Evolutionary conservation across 2,113 vertebrate species (phyloP), one percentile per base, ranked within the genome.

Genomic region (Tricholaema leucomelas): DNA sequence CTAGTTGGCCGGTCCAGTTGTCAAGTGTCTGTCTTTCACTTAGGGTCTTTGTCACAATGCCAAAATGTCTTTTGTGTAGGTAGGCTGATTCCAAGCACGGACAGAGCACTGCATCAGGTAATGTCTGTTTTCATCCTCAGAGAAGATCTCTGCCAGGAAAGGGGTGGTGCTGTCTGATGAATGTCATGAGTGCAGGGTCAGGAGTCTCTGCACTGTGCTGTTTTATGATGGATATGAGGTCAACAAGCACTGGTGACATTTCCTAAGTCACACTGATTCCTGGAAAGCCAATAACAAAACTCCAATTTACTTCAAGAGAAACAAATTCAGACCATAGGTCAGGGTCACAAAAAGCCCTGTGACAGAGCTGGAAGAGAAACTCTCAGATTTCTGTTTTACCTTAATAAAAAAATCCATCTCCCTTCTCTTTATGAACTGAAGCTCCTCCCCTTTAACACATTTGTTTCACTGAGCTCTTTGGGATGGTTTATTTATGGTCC

Each of bases 201-300:
- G 48, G 17, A 6, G 7, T 4, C 12, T 67, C 52, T 61, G 35
- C 38, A 9, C 61, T 5, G 2, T 69, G 44, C 69, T 81, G 28
- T 11, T 86, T 38, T 15, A 9, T 55, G 74, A 58, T 30, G 31
- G 40, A 42, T 87, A 81, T 5, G 54, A 90, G 50, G 59, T 81
- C 81, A 92, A 71, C 42, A 88, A 75, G 40, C 35, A 30, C 7
- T 7, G 11, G 58, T 65, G 58, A 72, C 60, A 90, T 94, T 90
- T 80, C 85, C 74, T 77, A 81, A 83, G 85, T 80, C 65, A 71
- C 1, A 1, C 36, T 87, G 74, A 50, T 72, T 88, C 24, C 55
- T 90, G 55, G 52, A 91, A 91, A 87, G 81, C 85, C 59, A 74
- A 33, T 70, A n/a, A 63, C 59, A 87, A 88, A 94, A 88, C 17